Evolutionary conservation across 2,888 invertebrate genomes (phyloP).

Genomic region (Dicyrtoma fusca): DNA sequence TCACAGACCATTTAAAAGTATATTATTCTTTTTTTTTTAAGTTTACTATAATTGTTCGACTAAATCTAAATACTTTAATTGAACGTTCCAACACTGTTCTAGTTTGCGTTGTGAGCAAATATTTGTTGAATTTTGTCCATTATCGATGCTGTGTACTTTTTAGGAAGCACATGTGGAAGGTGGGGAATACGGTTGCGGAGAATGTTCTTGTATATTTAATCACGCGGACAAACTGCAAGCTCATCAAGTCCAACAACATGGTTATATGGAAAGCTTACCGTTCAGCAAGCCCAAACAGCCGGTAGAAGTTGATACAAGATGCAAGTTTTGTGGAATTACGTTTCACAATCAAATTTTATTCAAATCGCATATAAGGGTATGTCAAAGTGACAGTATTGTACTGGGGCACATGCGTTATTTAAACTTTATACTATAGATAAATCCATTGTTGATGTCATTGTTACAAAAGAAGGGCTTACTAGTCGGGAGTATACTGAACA

Average conservation of each 20-base stretch:
- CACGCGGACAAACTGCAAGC: constrained; percentile 10
- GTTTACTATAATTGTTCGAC: neutral
- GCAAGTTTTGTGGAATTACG: constrained; percentile 22
- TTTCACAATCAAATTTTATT: constrained; percentile 22
- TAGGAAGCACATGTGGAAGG: constrained; percentile 30
- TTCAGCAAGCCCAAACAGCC: neutral
- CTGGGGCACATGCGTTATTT: neutral
- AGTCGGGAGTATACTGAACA: too few species aligned
- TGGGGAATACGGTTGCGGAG: constrained; percentile 28
- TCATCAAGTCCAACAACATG: constrained; percentile 24
- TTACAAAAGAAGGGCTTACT: too few species aligned
- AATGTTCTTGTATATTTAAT: constrained; percentile 28
- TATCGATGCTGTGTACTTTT: neutral
- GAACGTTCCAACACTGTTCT: too few species aligned
- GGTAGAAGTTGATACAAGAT: constrained; percentile 2
- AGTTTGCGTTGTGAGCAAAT: too few species aligned
- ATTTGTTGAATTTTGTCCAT: neutral
- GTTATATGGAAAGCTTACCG: neutral
- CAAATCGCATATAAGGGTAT: constrained; percentile 27
- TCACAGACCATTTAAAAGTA: neutral
- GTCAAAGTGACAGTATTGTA: constrained; percentile 3
- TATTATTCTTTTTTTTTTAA: neutral
- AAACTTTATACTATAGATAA: too few species aligned
- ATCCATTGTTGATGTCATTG: too few species aligned
- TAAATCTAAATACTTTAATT: neutral